Conservation (phyloP, 2,113 vertebrate species). For the Mionectes macconnelli region DNA sequence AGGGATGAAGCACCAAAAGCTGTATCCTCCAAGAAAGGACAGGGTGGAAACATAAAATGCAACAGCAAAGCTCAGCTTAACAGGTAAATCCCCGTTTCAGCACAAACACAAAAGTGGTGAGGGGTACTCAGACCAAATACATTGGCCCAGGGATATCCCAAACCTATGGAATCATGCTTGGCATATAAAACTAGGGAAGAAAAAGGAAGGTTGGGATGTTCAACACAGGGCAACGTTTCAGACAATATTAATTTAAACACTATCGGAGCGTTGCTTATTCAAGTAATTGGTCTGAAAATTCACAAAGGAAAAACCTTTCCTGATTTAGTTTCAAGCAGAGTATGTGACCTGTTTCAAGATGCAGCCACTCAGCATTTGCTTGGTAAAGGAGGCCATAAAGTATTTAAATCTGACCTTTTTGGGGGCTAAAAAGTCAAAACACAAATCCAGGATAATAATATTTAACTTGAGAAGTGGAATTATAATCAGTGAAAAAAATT, state of each 20-base stretch:
- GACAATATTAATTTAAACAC: neutral
- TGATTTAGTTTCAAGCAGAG: neutral
- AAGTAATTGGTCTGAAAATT: neutral
- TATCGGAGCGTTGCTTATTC: neutral
- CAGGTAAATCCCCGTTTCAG: neutral
- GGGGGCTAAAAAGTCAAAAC: neutral
- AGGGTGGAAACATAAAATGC: neutral
- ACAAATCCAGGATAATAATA: neutral
- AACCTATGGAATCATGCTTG: rapidly evolving
- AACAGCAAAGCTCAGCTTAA: neutral
- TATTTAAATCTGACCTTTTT: neutral
- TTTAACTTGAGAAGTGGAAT: neutral
- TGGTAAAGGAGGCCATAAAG: neutral
- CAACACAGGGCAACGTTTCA: neutral
- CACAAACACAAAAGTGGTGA: neutral
- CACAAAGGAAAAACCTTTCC: neutral
- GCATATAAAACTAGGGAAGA: neutral
- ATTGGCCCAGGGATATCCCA: neutral
- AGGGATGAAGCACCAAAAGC: neutral
- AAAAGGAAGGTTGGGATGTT: neutral
- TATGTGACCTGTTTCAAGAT: neutral
- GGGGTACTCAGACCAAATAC: neutral
- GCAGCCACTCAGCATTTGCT: neutral
- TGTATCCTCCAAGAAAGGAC: neutral
- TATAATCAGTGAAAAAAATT: neutral